Evolutionary conservation across 1,140 invertebrate species (phyloP).

Genomic region (Cotesia glomerata): DNA sequence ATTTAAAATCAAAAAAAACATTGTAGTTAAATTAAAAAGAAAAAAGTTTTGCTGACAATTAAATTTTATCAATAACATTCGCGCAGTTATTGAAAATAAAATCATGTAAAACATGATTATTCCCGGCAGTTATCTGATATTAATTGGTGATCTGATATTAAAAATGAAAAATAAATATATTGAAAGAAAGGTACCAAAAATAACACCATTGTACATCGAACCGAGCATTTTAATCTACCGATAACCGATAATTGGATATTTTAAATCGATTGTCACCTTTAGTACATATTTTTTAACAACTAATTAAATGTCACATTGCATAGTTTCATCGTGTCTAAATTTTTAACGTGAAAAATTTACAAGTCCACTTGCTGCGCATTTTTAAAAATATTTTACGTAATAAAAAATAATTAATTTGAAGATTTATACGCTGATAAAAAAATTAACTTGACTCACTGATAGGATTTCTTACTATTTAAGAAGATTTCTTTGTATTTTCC

Average conservation of each 20-base stretch:
- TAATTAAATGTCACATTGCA: not conserved
- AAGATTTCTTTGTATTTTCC: too few relatives aligned
- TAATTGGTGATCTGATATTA: not conserved
- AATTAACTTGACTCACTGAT: too few relatives aligned
- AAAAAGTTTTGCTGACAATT: too few relatives aligned
- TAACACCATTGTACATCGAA: slow-evolving; percentile 21
- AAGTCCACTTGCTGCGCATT: too few relatives aligned
- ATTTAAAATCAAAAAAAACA: not conserved
- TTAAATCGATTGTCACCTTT: slow-evolving; percentile 11
- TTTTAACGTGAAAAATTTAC: too few relatives aligned
- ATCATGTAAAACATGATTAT: not conserved
- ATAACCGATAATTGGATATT: slow-evolving; percentile 11
- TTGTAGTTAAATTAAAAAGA: slow-evolving; percentile 1
- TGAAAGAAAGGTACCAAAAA: not conserved
- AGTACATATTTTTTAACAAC: not conserved
- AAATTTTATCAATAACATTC: too few relatives aligned
- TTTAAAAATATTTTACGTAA: too few relatives aligned
- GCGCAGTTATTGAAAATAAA: not conserved
- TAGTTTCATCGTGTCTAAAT: too few relatives aligned
- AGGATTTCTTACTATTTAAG: too few relatives aligned
- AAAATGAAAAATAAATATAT: not conserved
- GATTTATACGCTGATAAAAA: too few relatives aligned
- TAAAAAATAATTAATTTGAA: too few relatives aligned
- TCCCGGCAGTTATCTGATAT: not conserved
- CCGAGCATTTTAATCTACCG: slow-evolving; percentile 11